These are phyloP conservation scores for Yponomeuta evonymella DNA, from an alignment of 2,888 invertebrate species.

Conservation along the genomic window DNA sequence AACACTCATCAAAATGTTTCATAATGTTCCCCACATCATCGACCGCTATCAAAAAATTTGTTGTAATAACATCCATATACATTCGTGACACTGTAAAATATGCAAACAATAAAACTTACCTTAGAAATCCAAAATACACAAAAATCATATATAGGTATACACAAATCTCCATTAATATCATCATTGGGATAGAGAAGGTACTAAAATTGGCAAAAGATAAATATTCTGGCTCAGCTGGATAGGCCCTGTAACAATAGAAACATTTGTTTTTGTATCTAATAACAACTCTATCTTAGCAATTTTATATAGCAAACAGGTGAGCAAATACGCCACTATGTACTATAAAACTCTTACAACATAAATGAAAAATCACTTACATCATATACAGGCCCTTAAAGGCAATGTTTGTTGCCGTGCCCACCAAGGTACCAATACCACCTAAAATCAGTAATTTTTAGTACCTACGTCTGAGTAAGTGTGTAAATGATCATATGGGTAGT, in stretches of 20 bases:
- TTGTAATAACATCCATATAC: too few relatives aligned
- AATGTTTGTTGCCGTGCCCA: constrained; percentile 85
- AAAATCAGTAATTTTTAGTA: constrained; percentile 20
- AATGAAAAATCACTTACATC: constrained; percentile 29
- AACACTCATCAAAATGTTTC: not conserved
- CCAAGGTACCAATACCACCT: constrained; percentile 84
- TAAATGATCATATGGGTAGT: too few relatives aligned
- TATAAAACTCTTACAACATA: not conserved
- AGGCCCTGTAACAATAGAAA: constrained; percentile 60
- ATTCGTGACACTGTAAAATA: too few relatives aligned
- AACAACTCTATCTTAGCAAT: not conserved
- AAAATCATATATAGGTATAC: constrained; percentile 39
- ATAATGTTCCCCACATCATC: too few relatives aligned
- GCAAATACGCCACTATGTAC: too few relatives aligned
- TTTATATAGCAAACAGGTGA: too few relatives aligned
- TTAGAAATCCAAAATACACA: constrained; percentile 47
- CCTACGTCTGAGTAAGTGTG: too few relatives aligned
- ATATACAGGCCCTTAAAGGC: constrained; percentile 83
- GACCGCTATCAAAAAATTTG: not conserved
- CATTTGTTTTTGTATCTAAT: not conserved
- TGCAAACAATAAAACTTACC: constrained; percentile 30
- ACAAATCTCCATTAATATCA: constrained; percentile 41
- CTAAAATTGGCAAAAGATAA: constrained; percentile 54
- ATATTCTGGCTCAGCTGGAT: constrained; percentile 72
- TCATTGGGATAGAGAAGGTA: constrained; percentile 47